Conservation (phyloP, 2,888 invertebrate genomes). For the Epinotia bilunana region DNA sequence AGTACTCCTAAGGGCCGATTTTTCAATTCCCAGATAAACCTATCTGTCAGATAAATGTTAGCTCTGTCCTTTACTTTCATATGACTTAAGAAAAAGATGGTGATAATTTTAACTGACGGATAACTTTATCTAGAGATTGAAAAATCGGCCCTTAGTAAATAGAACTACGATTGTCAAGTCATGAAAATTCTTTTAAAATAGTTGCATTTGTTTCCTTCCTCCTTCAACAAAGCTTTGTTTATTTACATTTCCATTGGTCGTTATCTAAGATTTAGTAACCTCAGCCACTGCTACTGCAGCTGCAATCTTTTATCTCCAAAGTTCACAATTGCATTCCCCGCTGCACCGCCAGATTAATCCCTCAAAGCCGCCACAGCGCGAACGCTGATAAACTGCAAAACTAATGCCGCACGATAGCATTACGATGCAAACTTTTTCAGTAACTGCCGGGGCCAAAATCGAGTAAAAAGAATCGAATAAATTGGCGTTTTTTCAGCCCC, state of each 20-base stretch:
- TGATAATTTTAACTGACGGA: too few species aligned
- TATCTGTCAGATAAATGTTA: too few species aligned
- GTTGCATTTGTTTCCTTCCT: too few species aligned
- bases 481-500: slow-evolving; percentile 68
- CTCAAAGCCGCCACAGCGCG: slow-evolving; percentile 78
- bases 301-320: slow-evolving; percentile 52
- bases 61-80: too few species aligned
- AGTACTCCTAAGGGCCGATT: too few species aligned
- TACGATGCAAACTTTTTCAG: slow-evolving; percentile 83
- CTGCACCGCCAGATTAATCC: slow-evolving; percentile 75
- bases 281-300: slow-evolving; percentile 54
- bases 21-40: too few species aligned
- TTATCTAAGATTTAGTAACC: slow-evolving; percentile 48
- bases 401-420: slow-evolving; percentile 81
- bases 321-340: slow-evolving; percentile 65
- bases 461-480: slow-evolving; percentile 76
- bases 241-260: slow-evolving; percentile 18
- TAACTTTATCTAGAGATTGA: too few species aligned
- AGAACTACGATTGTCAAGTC: too few species aligned
- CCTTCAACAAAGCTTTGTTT: slow-evolving; percentile 25
- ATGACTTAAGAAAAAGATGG: too few species aligned
- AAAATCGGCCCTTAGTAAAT: too few species aligned
- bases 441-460: slow-evolving; percentile 73
- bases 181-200: too few species aligned
- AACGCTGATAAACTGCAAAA: slow-evolving; percentile 79